Conservation (phyloP, 2,113 vertebrate genomes). For the Ramphastos sulfuratus region DNA sequence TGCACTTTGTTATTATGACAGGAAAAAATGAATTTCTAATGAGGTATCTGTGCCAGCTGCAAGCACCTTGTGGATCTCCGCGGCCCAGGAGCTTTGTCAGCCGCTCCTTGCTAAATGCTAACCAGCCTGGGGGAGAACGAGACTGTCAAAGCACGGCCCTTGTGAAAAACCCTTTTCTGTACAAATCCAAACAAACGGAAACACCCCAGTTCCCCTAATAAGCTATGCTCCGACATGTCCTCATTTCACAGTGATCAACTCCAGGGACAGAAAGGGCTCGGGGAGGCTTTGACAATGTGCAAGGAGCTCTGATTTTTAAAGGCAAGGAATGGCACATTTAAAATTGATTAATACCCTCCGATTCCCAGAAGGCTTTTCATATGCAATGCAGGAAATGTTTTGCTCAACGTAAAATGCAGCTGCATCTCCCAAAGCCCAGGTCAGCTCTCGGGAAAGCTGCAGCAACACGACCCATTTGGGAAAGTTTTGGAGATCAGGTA, state of each 20-base stretch:
- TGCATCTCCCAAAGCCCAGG: neutral
- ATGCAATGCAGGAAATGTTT: slow-evolving; percentile 27
- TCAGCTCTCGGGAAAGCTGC: neutral
- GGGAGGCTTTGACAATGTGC: slow-evolving; percentile 15
- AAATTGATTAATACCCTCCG: slow-evolving; percentile 58
- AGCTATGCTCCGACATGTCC: slow-evolving; percentile 46
- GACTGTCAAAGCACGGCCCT: slow-evolving; percentile 14
- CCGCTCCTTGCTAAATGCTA: slow-evolving; percentile 44
- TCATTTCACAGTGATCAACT: slow-evolving; percentile 44
- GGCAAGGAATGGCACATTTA: slow-evolving; percentile 32
- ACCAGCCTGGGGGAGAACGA: slow-evolving; percentile 22
- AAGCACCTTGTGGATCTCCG: slow-evolving; percentile 72
- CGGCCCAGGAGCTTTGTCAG: slow-evolving; percentile 66
- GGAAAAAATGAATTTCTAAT: slow-evolving; percentile 86
- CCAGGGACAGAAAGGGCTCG: neutral
- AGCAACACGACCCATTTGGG: neutral
- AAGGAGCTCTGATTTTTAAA: slow-evolving; percentile 38
- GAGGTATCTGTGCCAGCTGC: slow-evolving; percentile 81
- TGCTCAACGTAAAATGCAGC: slow-evolving; percentile 41
- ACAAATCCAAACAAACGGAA: slow-evolving; percentile 36
- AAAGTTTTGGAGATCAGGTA: neutral
- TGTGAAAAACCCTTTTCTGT: slow-evolving; percentile 54
- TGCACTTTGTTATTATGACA: slow-evolving; percentile 83
- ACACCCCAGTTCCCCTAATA: slow-evolving; percentile 27
- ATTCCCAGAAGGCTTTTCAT: slow-evolving; percentile 52